Conservation (phyloP, 2,888 invertebrate species). For the Iphiclides podalirius region DNA sequence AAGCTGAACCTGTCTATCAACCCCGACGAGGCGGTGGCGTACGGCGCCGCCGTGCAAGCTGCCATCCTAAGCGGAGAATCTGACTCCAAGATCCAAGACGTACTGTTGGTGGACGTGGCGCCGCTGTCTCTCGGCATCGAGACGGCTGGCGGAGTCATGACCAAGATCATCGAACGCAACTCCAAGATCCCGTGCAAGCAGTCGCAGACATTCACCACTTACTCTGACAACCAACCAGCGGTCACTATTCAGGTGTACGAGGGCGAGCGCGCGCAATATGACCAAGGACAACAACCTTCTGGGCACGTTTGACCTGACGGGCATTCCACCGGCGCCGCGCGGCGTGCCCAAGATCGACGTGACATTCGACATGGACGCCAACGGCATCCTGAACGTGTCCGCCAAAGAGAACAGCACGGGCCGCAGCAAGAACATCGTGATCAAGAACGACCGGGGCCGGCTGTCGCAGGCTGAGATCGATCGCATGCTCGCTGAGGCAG, state of each 20-base stretch:
- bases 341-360: constrained; percentile 85
- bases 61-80: constrained; percentile 87
- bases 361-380: constrained; percentile 88
- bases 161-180: constrained; percentile 86
- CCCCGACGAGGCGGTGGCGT: constrained; percentile 90
- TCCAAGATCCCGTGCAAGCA: constrained; percentile 86
- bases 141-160: constrained; percentile 89
- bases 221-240: constrained; percentile 88
- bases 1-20: constrained; percentile 86
- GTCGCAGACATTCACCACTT: constrained; percentile 87
- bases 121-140: constrained; percentile 87
- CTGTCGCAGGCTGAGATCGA: constrained; percentile 91
- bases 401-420: constrained; percentile 86
- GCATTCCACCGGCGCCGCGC: constrained; percentile 85
- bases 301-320: constrained; percentile 83
- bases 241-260: constrained; percentile 87
- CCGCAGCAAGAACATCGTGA: constrained; percentile 89
- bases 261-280: constrained; percentile 89
- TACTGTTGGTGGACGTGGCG: constrained; percentile 79
- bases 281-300: constrained; percentile 87
- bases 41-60: constrained; percentile 87
- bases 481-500: constrained; percentile 87
- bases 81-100: constrained; percentile 87
- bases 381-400: constrained; percentile 90
- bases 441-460: constrained; percentile 90